Conservation (phyloP, 2,113 vertebrate genomes). For the Epinephelus cyanopodus region DNA sequence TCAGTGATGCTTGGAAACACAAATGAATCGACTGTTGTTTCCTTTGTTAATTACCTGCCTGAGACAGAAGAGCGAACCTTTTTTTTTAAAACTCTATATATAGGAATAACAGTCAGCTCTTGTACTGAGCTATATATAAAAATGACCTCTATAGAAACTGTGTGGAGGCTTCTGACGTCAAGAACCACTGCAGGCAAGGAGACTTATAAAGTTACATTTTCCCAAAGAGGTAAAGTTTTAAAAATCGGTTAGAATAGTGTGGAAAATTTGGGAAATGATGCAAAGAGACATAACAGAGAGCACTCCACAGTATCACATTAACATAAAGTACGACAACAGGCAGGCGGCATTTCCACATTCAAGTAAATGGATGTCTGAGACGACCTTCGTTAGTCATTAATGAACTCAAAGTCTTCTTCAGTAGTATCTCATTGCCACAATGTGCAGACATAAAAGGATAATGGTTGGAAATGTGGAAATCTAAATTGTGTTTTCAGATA, state of each 20-base stretch:
- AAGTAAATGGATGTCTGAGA: conserved; percentile 47
- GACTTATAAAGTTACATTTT: background rate
- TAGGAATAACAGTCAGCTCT: conserved; percentile 13
- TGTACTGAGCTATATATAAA: conserved; percentile 25
- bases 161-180: background rate
- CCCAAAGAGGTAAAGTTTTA: background rate
- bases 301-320: background rate
- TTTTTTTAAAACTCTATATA: conserved; percentile 5
- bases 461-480: background rate
- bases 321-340: background rate
- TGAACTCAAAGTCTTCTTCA: background rate
- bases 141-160: conserved; percentile 7
- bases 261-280: background rate
- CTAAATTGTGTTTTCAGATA: background rate
- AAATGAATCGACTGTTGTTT: background rate
- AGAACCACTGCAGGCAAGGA: conserved; percentile 18
- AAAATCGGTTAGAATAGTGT: background rate
- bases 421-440: background rate
- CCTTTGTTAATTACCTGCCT: conserved; percentile 1
- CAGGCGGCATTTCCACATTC: conserved; percentile 26
- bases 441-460: background rate
- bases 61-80: background rate
- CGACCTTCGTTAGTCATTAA: background rate
- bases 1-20: background rate
- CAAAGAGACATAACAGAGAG: background rate